Conservation (phyloP, 2,113 vertebrate genomes). For the Empidonax alnorum region DNA sequence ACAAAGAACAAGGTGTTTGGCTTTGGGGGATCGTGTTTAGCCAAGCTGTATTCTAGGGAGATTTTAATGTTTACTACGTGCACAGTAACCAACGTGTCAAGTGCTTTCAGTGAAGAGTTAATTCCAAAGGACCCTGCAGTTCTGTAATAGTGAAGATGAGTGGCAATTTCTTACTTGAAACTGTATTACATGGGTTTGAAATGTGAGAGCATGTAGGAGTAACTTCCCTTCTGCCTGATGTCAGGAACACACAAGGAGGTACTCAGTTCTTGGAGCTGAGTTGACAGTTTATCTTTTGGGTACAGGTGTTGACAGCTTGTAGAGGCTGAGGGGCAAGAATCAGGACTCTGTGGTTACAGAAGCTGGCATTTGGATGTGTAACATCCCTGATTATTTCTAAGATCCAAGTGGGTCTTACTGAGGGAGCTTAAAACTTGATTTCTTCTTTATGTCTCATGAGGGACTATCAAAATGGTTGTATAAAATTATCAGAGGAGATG, state of each 20-base stretch:
- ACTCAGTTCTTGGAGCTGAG: neutral
- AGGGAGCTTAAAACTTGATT: neutral
- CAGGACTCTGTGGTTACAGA: neutral
- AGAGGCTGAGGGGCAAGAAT: neutral
- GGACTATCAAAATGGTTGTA: neutral
- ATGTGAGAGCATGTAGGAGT: neutral
- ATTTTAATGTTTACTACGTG: neutral
- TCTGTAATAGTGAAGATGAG: neutral
- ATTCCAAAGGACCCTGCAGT: neutral
- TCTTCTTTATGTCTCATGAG: neutral
- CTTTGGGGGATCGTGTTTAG: neutral
- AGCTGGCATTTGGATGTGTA: neutral
- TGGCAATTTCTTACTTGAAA: neutral
- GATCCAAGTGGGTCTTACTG: accelerated
- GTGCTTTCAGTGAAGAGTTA: neutral
- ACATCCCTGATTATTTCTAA: neutral
- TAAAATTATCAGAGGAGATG: neutral
- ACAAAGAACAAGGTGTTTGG: neutral
- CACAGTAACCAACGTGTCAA: neutral
- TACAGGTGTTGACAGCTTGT: neutral
- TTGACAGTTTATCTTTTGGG: neutral
- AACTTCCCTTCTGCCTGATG: neutral
- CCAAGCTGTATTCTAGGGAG: neutral
- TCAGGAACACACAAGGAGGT: neutral
- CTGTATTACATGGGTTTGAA: neutral